phyloP scores from a whole-genome alignment of 2,113 vertebrate species.

The Onychorhynchus coronatus region DNA sequence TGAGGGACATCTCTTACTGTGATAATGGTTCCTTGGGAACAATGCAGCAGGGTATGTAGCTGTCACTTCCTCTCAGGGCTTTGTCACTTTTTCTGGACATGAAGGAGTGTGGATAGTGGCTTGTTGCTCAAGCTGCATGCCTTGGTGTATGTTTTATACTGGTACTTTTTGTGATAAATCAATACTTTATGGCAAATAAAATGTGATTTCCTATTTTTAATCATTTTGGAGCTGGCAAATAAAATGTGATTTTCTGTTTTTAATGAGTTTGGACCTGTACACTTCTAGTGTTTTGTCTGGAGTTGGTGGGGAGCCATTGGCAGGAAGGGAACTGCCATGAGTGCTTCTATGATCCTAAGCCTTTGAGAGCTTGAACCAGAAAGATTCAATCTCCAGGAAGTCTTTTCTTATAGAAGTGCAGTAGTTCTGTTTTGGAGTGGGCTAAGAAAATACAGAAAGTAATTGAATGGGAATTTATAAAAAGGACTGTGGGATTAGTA shows the following conservation, averaged over 20 bases:
- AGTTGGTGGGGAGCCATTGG: not conserved
- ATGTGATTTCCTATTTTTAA: conserved; percentile 27
- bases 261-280: not conserved
- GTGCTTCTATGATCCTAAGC: not conserved
- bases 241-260: conserved; percentile 19
- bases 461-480: not conserved
- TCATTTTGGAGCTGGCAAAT: not conserved
- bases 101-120: not conserved
- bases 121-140: not conserved
- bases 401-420: not conserved
- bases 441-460: not conserved
- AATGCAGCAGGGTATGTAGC: not conserved
- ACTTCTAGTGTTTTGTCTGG: not conserved
- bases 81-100: not conserved
- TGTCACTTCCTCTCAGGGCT: conserved; percentile 2
- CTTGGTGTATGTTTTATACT: conserved; percentile 23
- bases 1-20: not conserved
- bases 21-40: not conserved
- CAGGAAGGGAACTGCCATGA: not conserved
- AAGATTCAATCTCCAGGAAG: not conserved
- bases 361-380: not conserved
- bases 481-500: not conserved
- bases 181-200: conserved; percentile 33
- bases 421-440: not conserved
- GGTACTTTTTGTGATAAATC: not conserved